These are phyloP conservation scores for Semicossyphus pulcher DNA, from an alignment of 2,113 vertebrate species.

Conservation along the genomic window DNA sequence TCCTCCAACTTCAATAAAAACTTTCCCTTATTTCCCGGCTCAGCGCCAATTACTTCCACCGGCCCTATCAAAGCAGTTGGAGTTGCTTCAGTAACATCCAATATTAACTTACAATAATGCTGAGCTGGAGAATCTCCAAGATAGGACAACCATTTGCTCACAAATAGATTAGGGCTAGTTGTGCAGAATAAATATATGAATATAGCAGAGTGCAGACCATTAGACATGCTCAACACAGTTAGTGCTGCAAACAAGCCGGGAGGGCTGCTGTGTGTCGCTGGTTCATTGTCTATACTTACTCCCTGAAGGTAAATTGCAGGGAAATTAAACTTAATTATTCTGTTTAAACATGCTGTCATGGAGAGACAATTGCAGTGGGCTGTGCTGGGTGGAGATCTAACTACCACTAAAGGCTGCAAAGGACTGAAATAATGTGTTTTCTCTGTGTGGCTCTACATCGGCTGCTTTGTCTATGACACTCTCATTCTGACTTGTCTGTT, in stretches of 20 bases:
- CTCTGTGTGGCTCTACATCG: background rate
- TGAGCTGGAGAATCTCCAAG: slow-evolving; percentile 21
- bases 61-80: slow-evolving; percentile 14
- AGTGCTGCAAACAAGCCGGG: slow-evolving; percentile 24
- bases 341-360: slow-evolving; percentile 19
- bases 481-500: background rate
- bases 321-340: slow-evolving; percentile 30
- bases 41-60: slow-evolving; percentile 25
- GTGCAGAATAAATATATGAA: slow-evolving; percentile 39
- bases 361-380: slow-evolving; percentile 1
- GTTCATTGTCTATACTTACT: slow-evolving; percentile 15
- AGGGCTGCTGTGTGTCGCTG: background rate
- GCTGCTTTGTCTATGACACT: background rate
- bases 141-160: slow-evolving; percentile 12
- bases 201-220: slow-evolving; percentile 29
- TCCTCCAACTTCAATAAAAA: slow-evolving; percentile 2
- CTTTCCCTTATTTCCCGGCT: background rate
- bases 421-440: background rate
- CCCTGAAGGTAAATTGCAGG: slow-evolving; percentile 14
- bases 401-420: background rate
- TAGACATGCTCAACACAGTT: slow-evolving; percentile 12
- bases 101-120: slow-evolving; percentile 26
- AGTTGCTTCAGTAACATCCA: slow-evolving; percentile 35
- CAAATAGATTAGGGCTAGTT: slow-evolving; percentile 23
- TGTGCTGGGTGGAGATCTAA: background rate